These are phyloP conservation scores for Rhabdomys dilectus DNA, from an alignment of 2,113 vertebrate species.

Conservation along the genomic window DNA sequence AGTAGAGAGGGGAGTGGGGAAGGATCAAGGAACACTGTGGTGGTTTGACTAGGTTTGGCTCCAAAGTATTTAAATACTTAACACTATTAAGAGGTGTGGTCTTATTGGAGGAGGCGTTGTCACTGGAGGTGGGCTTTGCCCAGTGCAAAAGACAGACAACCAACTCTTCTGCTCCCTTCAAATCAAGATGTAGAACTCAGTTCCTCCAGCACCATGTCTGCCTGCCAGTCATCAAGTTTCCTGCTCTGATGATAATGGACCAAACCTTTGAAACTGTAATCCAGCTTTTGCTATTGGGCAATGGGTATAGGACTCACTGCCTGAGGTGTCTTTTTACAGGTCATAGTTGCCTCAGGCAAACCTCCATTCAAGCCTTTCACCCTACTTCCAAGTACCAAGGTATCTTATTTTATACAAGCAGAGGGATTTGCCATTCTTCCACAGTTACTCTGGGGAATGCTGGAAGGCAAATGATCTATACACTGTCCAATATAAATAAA, in stretches of 20 bases:
- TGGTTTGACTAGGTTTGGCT: no score
- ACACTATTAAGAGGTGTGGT: no score
- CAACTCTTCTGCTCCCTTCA: no score
- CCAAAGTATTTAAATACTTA: no score
- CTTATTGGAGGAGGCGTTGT: no score
- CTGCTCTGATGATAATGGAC: no score
- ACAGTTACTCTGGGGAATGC: neutral
- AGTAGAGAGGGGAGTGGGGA: neutral
- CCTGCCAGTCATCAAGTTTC: no score
- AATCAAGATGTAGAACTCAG: no score
- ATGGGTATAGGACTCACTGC: neutral
- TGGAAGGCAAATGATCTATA: slow-evolving; percentile 63
- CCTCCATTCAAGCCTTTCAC: slow-evolving; percentile 41
- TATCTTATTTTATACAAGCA: slow-evolving; percentile 43
- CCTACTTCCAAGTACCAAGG: neutral
- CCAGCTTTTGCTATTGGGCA: neutral
- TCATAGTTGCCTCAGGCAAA: neutral
- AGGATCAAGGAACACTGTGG: neutral
- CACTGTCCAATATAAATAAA: slow-evolving; percentile 76
- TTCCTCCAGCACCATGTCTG: no score
- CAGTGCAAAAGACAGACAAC: no score
- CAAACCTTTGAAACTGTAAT: no score
- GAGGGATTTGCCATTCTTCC: slow-evolving; percentile 9
- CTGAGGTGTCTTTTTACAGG: neutral
- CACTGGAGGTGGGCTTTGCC: no score